Base-by-base conservation (phyloP, 2,797 vertebrate genomes). In the Morus bassanus region DNA sequence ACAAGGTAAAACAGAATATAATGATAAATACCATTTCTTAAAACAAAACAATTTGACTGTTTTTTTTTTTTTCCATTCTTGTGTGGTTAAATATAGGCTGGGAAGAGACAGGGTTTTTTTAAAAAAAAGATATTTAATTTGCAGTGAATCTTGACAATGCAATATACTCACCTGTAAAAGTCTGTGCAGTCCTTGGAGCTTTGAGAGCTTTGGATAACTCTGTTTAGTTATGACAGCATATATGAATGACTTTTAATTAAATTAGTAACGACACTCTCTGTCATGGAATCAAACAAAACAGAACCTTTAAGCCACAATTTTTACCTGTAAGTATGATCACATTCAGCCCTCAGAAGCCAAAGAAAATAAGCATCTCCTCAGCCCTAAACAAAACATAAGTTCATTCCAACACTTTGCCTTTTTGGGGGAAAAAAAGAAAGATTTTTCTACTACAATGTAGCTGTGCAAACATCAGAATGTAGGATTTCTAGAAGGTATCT, bases 221-320 rank as follows among this genome's bases (percentile, higher is more conserved):
- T 48, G 2, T 73, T 43, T 53, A 54, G 30, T 73, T 88, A 63
- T 70, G 69, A 79, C 46, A 94, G 25, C 35, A 67, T 87, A 85
- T 76, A 74, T 73, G 35, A 91, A 22, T 70, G 37, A 88, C 14
- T 89, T 93, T 95, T 85, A 90, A 80, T 86, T 91, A 85, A 89
- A 92, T 93, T 84, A 91, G 25, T 65, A 85, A 37, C 2, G 10
- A 4, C 11, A 75, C 11, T 81, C 17, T 85, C 35, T 82, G 30
- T 65, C 24, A 45, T 63, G 27, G 21, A 76, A 51, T 88, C 19
- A 53, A 77, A 88, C 4, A 72, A 61, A 89, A 39, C 6, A 33
- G 18, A 74, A 46, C 4, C 24, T 89, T 77, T 31, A 89, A 89
- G 31, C 31, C 39, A 83, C 22, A 70, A 10, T 23, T 84, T 78